Conservation (phyloP, 1,140 invertebrate species). For the Bathynomus jamesi region DNA sequence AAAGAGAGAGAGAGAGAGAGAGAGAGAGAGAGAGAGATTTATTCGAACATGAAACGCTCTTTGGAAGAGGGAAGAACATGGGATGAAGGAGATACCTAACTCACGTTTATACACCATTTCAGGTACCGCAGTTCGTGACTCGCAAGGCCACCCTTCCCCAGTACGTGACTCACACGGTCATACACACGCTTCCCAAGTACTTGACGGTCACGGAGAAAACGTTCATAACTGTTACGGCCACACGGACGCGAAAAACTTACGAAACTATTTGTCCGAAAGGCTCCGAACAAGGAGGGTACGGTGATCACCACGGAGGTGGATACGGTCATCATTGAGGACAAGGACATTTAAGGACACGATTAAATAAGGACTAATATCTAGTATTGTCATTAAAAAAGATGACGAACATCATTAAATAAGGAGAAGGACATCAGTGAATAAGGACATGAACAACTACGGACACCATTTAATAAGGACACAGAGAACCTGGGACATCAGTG, state of each 20-base stretch:
- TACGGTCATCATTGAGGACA: background rate
- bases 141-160: slow-evolving; percentile 33
- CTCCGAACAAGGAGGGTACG: slow-evolving; percentile 18
- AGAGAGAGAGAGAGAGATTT: too few species aligned
- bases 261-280: slow-evolving; percentile 35
- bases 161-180: slow-evolving; percentile 36
- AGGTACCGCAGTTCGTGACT: slow-evolving; percentile 37
- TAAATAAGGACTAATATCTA: too few species aligned
- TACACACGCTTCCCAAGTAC: slow-evolving; percentile 33
- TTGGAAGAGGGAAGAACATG: background rate
- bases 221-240: slow-evolving; percentile 33
- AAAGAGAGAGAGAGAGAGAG: too few species aligned
- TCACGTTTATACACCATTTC: too few species aligned
- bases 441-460: too few species aligned
- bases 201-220: slow-evolving; percentile 36
- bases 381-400: too few species aligned
- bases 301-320: slow-evolving; percentile 9
- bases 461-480: too few species aligned
- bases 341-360: too few species aligned
- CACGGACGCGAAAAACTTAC: slow-evolving; percentile 32
- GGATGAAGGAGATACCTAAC: too few species aligned
- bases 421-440: too few species aligned
- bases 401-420: too few species aligned
- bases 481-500: too few species aligned
- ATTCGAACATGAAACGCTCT: background rate